Evolutionary conservation across 2,888 invertebrate genomes (phyloP).

Genomic region (Troides oblongomaculatus): DNA sequence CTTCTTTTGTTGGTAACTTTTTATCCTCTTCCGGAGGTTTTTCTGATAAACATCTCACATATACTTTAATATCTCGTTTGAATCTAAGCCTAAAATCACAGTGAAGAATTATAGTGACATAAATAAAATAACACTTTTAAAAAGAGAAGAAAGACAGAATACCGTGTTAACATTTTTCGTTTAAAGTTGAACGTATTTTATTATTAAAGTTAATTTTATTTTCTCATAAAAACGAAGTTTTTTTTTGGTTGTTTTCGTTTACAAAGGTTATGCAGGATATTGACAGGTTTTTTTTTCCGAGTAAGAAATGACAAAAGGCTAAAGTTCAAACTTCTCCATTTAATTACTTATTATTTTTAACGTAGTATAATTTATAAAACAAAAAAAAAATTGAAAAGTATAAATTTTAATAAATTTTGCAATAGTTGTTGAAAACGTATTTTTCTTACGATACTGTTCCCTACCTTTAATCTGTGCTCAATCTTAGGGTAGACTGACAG

Average conservation of each 20-base stretch:
- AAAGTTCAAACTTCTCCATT: background rate
- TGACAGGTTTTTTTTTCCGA: background rate
- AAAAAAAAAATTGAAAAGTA: no score
- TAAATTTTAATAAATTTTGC: no score
- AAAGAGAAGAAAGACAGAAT: background rate
- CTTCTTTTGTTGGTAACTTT: constrained; percentile 44
- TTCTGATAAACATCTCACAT: constrained; percentile 39
- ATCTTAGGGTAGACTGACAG: no score
- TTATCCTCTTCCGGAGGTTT: constrained; percentile 52
- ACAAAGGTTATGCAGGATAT: background rate
- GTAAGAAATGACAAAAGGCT: background rate
- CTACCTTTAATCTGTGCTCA: no score
- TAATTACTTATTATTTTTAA: no score
- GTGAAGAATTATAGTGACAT: background rate
- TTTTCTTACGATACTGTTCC: no score
- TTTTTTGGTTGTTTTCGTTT: background rate
- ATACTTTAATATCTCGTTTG: constrained; percentile 36
- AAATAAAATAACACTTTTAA: background rate
- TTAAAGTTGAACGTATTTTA: background rate
- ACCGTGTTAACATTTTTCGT: constrained; percentile 34
- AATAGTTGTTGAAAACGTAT: no score
- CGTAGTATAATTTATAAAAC: no score
- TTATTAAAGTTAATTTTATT: background rate
- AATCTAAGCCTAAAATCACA: constrained; percentile 37
- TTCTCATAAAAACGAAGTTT: background rate